Conservation (phyloP, 2,113 vertebrate genomes). For the Orthonyx spaldingii region DNA sequence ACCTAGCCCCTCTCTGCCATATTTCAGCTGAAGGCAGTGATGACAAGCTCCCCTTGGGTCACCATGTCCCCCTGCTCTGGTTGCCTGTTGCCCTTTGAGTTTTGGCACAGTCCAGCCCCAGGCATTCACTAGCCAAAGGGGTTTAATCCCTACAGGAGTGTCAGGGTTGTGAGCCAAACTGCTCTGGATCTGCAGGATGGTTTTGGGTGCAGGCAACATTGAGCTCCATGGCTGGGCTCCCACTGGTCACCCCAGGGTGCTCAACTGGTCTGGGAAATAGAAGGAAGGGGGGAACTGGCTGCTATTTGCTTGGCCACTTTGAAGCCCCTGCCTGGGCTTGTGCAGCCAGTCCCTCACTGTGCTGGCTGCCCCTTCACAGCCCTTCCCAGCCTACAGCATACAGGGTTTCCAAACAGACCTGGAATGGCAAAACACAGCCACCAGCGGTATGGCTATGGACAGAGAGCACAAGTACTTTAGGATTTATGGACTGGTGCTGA, state of each 20-base stretch:
- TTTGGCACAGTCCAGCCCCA: neutral
- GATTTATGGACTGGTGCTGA: constrained; percentile 63
- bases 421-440: constrained; percentile 8
- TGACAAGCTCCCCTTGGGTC: neutral
- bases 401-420: neutral
- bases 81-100: neutral
- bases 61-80: neutral
- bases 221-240: neutral
- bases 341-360: neutral
- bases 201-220: neutral
- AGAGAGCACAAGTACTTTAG: constrained; percentile 58
- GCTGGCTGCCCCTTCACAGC: neutral
- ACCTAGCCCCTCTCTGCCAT: neutral
- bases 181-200: neutral
- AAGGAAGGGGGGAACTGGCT: neutral
- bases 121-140: neutral
- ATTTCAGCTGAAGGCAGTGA: constrained; percentile 59
- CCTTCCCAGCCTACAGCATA: neutral
- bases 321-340: neutral
- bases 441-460: constrained; percentile 16
- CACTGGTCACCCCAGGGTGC: neutral
- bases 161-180: neutral
- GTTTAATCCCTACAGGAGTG: neutral
- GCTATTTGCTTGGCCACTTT: neutral
- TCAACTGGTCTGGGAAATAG: neutral